Base-by-base conservation (phyloP, 2,888 invertebrate genomes). In the Sarcophaga caerulescens region DNA sequence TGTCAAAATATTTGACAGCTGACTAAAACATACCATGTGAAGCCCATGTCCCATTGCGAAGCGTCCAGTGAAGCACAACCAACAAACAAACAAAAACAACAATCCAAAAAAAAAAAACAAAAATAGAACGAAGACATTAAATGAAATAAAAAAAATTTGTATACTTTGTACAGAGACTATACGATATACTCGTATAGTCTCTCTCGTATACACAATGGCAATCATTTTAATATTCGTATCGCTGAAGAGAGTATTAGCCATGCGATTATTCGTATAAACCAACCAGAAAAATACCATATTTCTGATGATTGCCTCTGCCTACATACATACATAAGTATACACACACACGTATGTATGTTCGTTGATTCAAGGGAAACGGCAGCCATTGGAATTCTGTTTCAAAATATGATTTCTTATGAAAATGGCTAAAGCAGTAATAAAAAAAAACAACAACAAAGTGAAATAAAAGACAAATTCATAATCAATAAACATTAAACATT, bases 1-100 rank as follows among this genome's bases (percentile, higher is more conserved):
- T 93, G 91, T 93, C 93, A 93, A 93, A 93, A 92, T 89, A 93
- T 93, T 93, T 93, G 93, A 93, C 93, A 93, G 93, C 93, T 93
- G 93, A 93, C 93, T 93, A 91, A 92, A 93, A 92, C 92, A 93
- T 90, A 91, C 92, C 91, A 91, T 91, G 90, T 90, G 91, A 90
- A 90, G 89, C 89, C 81, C 85, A 87, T 87, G 85, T 87, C 87
- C 88, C 88, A 89, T 88, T 84, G 86, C 81, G 86, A 84, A 81
- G 86, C 85, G 87, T 85, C 78, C 85, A 87, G 73, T 82, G 83
- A 85, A 77, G 87, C 83, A 78, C 62, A 84, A 86, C 74, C 63
- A 73, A 68, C 63, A 21, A 59, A 78, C 62, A 81, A 86, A 77
- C 69, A 69, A 68, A 69, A 17, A 59, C 45, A 57, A 11, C 66